Evolutionary conservation across 2,888 invertebrate species (phyloP).

Genomic region (Pandemis corylana): DNA sequence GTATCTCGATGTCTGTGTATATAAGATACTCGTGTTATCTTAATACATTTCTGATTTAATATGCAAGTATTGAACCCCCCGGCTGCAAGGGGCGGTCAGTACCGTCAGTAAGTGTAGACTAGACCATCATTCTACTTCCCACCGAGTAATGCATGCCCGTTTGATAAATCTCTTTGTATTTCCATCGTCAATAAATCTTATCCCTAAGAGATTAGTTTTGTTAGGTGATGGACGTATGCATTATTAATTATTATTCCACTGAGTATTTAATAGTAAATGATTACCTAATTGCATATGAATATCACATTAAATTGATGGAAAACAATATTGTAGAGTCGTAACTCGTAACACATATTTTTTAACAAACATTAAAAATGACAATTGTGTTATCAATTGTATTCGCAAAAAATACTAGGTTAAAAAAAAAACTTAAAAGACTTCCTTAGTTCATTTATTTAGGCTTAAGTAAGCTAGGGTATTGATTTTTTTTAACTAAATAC

Average conservation of each 20-base stretch:
- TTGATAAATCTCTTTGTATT: conserved; percentile 25
- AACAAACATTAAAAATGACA: too few species aligned
- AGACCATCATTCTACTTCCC: conserved; percentile 54
- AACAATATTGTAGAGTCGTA: background rate
- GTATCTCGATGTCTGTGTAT: too few species aligned
- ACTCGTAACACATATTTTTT: too few species aligned
- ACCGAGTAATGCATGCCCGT: conserved; percentile 52
- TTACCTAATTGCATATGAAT: too few species aligned
- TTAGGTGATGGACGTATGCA: conserved; percentile 8
- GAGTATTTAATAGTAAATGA: too few species aligned
- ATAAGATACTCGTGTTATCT: background rate
- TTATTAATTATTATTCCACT: conserved; percentile 14
- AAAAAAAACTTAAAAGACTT: too few species aligned
- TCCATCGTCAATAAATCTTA: conserved; percentile 18
- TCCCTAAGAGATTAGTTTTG: conserved; percentile 23
- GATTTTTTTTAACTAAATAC: too few species aligned
- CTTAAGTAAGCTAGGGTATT: too few species aligned
- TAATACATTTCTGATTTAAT: conserved; percentile 16
- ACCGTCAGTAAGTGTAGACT: conserved; percentile 50
- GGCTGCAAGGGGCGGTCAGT: conserved; percentile 37
- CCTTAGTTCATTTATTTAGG: too few species aligned
- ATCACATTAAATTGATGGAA: background rate
- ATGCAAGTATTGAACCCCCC: conserved; percentile 7
- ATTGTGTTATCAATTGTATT: too few species aligned
- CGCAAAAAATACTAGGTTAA: too few species aligned